Evolutionary conservation across 1,140 invertebrate genomes (phyloP).

Genomic region (Scylla paramamosain): DNA sequence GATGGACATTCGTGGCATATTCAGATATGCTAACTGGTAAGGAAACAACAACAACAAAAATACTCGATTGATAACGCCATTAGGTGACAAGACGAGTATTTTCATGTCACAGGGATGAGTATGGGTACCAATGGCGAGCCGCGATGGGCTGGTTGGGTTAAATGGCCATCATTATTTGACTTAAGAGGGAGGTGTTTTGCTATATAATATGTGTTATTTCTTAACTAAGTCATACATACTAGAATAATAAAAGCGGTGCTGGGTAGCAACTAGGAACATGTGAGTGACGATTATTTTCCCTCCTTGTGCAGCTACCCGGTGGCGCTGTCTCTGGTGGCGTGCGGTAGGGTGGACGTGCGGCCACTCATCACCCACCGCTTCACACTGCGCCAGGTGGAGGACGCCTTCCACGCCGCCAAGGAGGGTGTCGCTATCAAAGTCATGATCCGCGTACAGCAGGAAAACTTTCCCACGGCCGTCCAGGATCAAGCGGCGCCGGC

Average conservation of each 20-base stretch:
- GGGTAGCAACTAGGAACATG: background rate
- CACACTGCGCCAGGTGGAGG: slow-evolving; percentile 80
- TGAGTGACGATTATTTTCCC: slow-evolving; percentile 28
- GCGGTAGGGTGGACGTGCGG: slow-evolving; percentile 80
- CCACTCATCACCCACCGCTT: slow-evolving; percentile 81
- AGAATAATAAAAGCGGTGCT: background rate
- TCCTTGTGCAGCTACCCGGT: slow-evolving; percentile 80
- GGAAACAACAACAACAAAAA: background rate
- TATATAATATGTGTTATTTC: background rate
- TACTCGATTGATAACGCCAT: background rate
- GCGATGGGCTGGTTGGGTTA: no score
- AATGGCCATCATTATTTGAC: background rate
- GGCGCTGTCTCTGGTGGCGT: slow-evolving; percentile 81
- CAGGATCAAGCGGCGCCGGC: background rate
- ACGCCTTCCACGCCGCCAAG: slow-evolving; percentile 81
- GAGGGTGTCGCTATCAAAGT: slow-evolving; percentile 91
- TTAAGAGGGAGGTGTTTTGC: background rate
- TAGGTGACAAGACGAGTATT: no score
- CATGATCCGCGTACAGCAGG: slow-evolving; percentile 84
- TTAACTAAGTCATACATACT: background rate
- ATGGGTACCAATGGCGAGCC: no score
- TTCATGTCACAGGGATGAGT: no score
- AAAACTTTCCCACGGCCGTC: no score
- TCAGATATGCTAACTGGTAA: slow-evolving; percentile 82
- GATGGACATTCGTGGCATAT: slow-evolving; percentile 82